phyloP scores from a whole-genome alignment of 2,113 vertebrate species.

The Arizona elegans region DNA sequence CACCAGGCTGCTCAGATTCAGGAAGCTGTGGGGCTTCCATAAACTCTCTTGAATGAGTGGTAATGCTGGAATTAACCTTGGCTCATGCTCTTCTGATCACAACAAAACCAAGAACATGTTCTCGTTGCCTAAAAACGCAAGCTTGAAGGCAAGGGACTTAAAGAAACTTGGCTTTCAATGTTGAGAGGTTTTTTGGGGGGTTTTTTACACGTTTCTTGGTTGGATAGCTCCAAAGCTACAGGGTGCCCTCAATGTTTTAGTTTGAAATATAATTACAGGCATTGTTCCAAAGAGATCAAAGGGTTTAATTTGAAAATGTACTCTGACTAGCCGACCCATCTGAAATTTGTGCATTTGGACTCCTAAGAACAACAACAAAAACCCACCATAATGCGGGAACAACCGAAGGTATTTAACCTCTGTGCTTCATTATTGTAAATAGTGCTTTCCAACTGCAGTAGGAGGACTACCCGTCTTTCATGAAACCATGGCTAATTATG shows the following conservation, averaged over 20 bases:
- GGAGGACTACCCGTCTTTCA: not conserved
- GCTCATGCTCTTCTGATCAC: not conserved
- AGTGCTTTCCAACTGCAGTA: not conserved
- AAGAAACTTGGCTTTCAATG: not conserved
- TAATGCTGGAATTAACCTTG: not conserved
- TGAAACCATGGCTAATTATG: not conserved
- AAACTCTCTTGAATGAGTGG: not conserved
- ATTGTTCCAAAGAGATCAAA: not conserved
- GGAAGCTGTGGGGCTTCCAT: not conserved
- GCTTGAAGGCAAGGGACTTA: not conserved
- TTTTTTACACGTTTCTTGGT: not conserved
- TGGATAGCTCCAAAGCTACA: not conserved
- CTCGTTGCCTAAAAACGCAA: not conserved
- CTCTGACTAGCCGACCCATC: not conserved
- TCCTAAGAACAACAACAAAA: not conserved
- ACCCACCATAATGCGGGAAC: not conserved
- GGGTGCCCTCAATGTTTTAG: not conserved
- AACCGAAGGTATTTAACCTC: not conserved
- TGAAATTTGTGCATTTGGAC: not conserved
- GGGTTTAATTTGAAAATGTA: not conserved
- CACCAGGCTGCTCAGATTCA: not conserved
- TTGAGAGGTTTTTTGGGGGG: not conserved
- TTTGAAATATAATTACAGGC: not conserved
- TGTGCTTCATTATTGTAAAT: not conserved
- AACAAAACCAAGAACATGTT: not conserved